Base-by-base conservation (phyloP, 2,888 invertebrate species). In the Mylabris sibirica region DNA sequence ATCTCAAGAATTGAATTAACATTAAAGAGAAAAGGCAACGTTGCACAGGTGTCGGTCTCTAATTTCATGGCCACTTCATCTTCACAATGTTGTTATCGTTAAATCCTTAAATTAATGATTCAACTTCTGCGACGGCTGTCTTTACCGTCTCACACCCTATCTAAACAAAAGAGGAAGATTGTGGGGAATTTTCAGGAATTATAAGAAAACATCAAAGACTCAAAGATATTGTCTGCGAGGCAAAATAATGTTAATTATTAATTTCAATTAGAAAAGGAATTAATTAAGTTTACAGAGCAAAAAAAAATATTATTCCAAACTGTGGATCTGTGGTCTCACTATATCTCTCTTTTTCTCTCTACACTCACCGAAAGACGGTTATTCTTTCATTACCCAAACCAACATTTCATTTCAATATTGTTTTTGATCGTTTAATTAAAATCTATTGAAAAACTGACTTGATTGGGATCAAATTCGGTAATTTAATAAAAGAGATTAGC, bases 391-490 rank as follows among this genome's bases (percentile, higher is more conserved):
- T 20, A 44, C 9, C 4, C 44, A 4, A 44, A 44, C 17, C 17
- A 38, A 38, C 6, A 8, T 20, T 9, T 20, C 20, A 1, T 49
- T 20, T 20, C 49, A 3, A 8, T 57, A 57, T 24, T 57, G 57
- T 57, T 57, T 24, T 59, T 44, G 57, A 26, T 57, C 34, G 38
- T 69, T 69, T 66, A 66, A 69, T 69, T 69, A 69, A 69, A 69
- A 63, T 60, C 57, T 53, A 9, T 64, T 38, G 34, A 57, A 57
- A 57, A 57, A 11, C 24, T 14, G 14, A 49, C 8, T 20, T 20
- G 12, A 57, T 57, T 12, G 12, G 20, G 57, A 24, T 57, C 57
- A 57, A 20, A 57, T 57, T 57, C 20, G 24, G 3, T 57, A 57
- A 57, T 57, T 14, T 57, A 11, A 57, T 57, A 4, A 53, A 53